Evolutionary conservation across 1,140 invertebrate genomes (phyloP).

Genomic region (Calliphora vicina): DNA sequence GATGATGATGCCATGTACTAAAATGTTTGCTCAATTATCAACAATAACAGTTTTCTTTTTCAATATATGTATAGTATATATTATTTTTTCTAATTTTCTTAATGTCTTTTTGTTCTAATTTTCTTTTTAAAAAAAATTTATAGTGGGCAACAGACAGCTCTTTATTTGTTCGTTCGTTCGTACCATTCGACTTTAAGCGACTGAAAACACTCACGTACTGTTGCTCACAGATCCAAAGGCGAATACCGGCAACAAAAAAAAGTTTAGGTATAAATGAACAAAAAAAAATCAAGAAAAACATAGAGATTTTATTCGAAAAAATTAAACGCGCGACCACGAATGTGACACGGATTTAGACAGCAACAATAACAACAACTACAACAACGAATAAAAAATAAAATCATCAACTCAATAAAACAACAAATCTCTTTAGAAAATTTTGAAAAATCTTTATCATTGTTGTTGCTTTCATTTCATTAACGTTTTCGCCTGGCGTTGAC

Average conservation of each 20-base stretch:
- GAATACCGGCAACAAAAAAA: background rate
- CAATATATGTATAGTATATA: background rate
- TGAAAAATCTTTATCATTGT: background rate
- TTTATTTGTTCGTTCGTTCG: conserved; percentile 11
- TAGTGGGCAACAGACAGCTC: conserved; percentile 3
- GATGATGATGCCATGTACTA: conserved; percentile 6
- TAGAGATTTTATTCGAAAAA: background rate
- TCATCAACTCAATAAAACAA: background rate
- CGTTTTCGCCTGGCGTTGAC: background rate
- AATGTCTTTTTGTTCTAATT: background rate
- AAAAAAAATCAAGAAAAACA: background rate
- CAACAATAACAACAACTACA: background rate
- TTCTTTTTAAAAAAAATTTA: background rate
- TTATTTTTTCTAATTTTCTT: conserved; percentile 6
- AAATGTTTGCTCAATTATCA: conserved; percentile 27
- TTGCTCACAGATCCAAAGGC: background rate
- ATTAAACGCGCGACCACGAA: conserved; percentile 22
- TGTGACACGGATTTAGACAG: conserved; percentile 21
- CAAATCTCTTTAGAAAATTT: background rate
- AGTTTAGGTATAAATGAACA: background rate
- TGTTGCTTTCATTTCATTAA: background rate
- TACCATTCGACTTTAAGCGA: conserved; percentile 28
- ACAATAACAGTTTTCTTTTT: background rate
- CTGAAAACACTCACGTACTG: conserved; percentile 12
- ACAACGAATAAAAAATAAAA: conserved; percentile 13